Evolutionary conservation across 2,888 invertebrate genomes (phyloP), one percentile per base, ranked within the genome.

Genomic region (Tholera decimalis): DNA sequence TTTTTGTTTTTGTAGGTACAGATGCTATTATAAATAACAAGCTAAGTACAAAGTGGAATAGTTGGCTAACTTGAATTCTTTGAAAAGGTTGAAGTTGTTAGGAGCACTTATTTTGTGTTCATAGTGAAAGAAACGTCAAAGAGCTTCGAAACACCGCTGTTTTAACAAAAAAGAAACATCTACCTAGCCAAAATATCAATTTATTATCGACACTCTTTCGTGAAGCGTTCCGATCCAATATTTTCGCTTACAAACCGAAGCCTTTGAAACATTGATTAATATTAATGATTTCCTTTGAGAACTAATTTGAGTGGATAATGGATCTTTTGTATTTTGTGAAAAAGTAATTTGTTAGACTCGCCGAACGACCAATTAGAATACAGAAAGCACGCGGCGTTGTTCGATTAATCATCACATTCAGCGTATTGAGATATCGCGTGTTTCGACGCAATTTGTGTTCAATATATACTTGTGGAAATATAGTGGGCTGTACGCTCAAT

Each of bases 261-360:
- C 89, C 91, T 92, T 92, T 92, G 87, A 89, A 91, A 90, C 89
- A 87, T 88, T 92, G 93, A 94, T 93, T 93, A 93, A 93, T 91
- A 95, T 94, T 93, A 94, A 95, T 93, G 93, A 91, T 92, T 92
- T 91, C 89, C 89, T 87, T 85, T 78, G 87, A 86, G 86, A 92
- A 90, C 93, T 92, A 94, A 94, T 94, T 95, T 93, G 91, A 92
- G 91, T 93, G 92, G 90, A 93, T 93, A 94, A 94, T 94, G 92
- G 93, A 89, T 88, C 92, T 92, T 93, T 93, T 93, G 93, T 93
- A 91, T 86, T 87, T 87, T 84, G 88, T 90, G 90, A 90, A 93
- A 94, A 94, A 92, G 93, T 93, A 93, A 93, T 93, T 92, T 92
- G 87, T 89, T 83, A 64, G 80, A 82, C 82, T 84, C 85, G 65